Evolutionary conservation across 2,888 invertebrate species (phyloP).

Genomic region (Leptogaster cylindrica): DNA sequence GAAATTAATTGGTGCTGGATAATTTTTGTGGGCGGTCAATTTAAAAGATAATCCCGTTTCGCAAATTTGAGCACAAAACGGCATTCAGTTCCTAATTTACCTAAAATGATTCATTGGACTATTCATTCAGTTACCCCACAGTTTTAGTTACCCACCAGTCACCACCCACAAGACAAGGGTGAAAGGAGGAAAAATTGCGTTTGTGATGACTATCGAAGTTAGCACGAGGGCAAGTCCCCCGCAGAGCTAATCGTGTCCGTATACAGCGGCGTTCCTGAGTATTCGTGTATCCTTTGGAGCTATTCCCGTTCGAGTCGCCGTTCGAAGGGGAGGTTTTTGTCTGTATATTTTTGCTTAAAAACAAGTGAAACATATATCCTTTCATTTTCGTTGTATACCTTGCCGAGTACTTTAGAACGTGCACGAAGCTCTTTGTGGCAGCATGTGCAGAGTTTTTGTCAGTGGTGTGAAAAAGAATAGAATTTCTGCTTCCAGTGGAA

Average conservation of each 20-base stretch:
- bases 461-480: constrained; percentile 4
- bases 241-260: not conserved
- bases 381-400: constrained; percentile 45
- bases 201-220: not conserved
- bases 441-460: constrained; percentile 25
- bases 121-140: constrained; percentile 10
- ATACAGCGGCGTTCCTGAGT: not conserved
- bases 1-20: too few species aligned
- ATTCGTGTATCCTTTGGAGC: constrained; percentile 7
- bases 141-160: constrained; percentile 8
- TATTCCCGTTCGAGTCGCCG: not conserved
- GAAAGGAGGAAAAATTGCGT: constrained; percentile 4
- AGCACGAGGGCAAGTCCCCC: constrained; percentile 11
- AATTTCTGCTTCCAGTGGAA: constrained; percentile 17
- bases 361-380: constrained; percentile 42
- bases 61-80: too few species aligned
- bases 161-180: not conserved
- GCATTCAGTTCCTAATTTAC: too few species aligned
- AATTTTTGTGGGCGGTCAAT: too few species aligned
- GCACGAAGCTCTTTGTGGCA: constrained; percentile 26
- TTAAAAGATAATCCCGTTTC: too few species aligned
- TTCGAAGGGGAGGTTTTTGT: constrained; percentile 3
- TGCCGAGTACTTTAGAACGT: constrained; percentile 40
- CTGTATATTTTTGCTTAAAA: constrained; percentile 23
- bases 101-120: too few species aligned